Evolutionary conservation across 2,113 vertebrate genomes (phyloP), one percentile per base, ranked within the genome.

Genomic region (Phylloscopus trochilus): DNA sequence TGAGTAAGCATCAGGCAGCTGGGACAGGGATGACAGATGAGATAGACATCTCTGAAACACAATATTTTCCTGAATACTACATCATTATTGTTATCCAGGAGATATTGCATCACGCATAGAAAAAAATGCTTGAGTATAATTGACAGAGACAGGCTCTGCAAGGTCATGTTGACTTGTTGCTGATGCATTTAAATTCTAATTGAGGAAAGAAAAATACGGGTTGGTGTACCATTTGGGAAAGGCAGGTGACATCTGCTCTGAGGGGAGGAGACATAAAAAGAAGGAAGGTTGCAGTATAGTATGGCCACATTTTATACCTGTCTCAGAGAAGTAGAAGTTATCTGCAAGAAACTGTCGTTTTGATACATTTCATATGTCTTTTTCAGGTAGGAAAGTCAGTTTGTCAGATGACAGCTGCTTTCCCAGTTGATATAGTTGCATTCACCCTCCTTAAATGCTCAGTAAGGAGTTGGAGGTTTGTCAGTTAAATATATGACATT

Each of bases 401-500:
- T 93, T 90, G 74, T 88, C 30, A 90, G 76, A 66, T 79, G 82
- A 86, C 79, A 95, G 51, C 18, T 3, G 3, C 88, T 93, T 88
- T 79, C 33, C 69, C 31, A 41, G 76, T 31, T 93, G 89, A 90
- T 87, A 75, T 31, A 83, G 69, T 43, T 92, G 52, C 41, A 88
- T 66, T 94, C 89, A 86, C 41, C 31, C 31, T 73, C 56, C 80
- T 91, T 91, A 88, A 90, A 74, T 33, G 23, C 15, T 91, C 79
- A 5, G 41, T 56, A 39, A 84, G 28, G 60, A 93, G 66, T 1
- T 79, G 86, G 60, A 90, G 41, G 58, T 86, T 94, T 95, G 87
- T 92, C 92, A 92, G 68, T 91, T 90, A 91, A 86, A 94, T 79
- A 79, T 59, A 75, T 94, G 81, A 88, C 75, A 86, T 90, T 94